Evolutionary conservation across 2,888 invertebrate genomes (phyloP), one percentile per base, ranked within the genome.

Genomic region (Eupelmus urozonus): DNA sequence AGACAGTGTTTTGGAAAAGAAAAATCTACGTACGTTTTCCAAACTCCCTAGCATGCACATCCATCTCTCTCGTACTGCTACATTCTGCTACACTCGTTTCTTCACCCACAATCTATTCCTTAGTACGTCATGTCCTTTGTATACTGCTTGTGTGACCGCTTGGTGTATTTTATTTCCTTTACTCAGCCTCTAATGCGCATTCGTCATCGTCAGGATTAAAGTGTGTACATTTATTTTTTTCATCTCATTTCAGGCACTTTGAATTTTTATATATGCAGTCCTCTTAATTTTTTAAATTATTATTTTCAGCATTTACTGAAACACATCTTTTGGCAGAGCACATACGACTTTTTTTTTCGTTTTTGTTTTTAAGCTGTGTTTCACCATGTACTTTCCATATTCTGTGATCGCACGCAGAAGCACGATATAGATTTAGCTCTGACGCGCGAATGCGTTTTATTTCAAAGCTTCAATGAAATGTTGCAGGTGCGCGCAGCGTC

Each of bases 401-500:
- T 76, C 34, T 71, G 60, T 59, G 53, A 67, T 67, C 25, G 59
- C 74, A 78, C 65, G 74, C 45, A 71, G 40, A 51, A 51, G 78
- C 76, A 71, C 63, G 72, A 71, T 60, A 45, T 45, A 45, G 18
- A 34, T 70, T 4, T 18, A 23, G 42, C 18, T 7, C 34, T 18
- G 34, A 60, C 11, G 2, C 1, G 25, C 2, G n/a, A 60, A n/a
- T 60, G 2, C 34, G 7, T 49, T n/a, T 62, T 25, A 49, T 42
- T 51, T 18, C 11, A 62, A 57, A 13, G 23, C 9, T 18, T 55
- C 0, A 62, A 69, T n/a, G 20, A 55, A 42, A 59, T 77, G 63
- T 87, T 88, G 45, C 85, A 95, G 96, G 96, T 84, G 97, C 97
- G 63, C 92, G 96, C 81, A 96, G 93, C 88, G 97, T 97, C 80